Evolutionary conservation across 2,113 vertebrate species (phyloP).

Genomic region (Alectura lathami): DNA sequence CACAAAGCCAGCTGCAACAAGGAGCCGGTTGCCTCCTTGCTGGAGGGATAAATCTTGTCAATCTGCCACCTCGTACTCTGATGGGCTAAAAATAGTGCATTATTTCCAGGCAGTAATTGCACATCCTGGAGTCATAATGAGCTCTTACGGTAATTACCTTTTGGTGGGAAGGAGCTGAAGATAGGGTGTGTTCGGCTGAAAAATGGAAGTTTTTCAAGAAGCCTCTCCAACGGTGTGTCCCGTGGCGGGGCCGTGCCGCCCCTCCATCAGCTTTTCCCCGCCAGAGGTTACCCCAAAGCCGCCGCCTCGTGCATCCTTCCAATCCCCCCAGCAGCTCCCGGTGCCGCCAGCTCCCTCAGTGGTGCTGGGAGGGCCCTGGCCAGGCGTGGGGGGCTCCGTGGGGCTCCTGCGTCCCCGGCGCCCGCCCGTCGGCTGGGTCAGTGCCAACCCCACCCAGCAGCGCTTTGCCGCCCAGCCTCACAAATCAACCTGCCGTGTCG

Average conservation of each 20-base stretch:
- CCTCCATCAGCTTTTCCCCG: too few relatives aligned
- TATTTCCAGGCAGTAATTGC: conserved; percentile 42
- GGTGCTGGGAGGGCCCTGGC: too few relatives aligned
- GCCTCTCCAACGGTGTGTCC: fast-evolving
- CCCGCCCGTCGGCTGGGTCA: neutral
- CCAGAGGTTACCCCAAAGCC: neutral
- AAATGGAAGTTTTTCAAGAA: neutral
- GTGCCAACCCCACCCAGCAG: neutral
- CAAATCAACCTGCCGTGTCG: neutral
- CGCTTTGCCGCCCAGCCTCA: neutral
- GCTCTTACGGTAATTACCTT: conserved; percentile 62
- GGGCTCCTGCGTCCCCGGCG: neutral
- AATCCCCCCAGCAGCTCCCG: neutral
- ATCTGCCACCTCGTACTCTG: neutral
- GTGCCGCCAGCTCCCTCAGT: neutral
- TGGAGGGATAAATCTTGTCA: neutral
- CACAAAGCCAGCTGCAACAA: too few relatives aligned
- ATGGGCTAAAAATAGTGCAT: conserved; percentile 11
- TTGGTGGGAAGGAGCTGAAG: neutral
- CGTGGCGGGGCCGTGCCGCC: fast-evolving
- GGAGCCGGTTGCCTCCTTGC: neutral
- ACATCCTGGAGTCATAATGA: conserved; percentile 9
- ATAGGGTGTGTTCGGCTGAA: neutral
- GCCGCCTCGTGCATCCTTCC: fast-evolving
- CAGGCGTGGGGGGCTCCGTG: too few relatives aligned